Percentiles rank a stretch among this genome's conserved stretches.
Conservation (phyloP, 2,888 invertebrate species). For the Cyclophora punctaria region DNA sequence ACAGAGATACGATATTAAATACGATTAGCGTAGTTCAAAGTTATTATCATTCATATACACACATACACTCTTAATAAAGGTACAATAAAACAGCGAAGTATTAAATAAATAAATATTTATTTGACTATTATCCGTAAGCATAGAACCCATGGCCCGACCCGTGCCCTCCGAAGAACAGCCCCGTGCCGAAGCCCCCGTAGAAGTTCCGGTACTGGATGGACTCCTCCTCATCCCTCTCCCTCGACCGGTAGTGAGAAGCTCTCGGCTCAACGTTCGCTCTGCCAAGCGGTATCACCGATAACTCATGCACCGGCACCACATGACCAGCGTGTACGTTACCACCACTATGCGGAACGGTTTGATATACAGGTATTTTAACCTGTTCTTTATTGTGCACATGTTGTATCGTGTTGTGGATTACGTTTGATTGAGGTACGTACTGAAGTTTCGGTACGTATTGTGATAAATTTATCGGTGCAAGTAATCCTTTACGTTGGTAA, state of each 20-base stretch:
- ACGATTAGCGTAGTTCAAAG: no score
- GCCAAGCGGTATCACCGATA: conserved; percentile 57
- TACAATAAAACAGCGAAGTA: conserved; percentile 14
- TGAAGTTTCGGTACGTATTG: conserved; percentile 41
- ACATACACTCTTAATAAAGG: no score
- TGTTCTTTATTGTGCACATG: conserved; percentile 29
- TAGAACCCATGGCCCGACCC: conserved; percentile 64
- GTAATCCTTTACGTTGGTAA: conserved; percentile 7
- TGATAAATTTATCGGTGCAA: conserved; percentile 36
- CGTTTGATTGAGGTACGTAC: conserved; percentile 45
- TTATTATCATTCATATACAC: no score
- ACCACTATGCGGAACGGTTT: conserved; percentile 32
- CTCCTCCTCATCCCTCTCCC: conserved; percentile 35
- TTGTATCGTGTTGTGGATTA: conserved; percentile 35
- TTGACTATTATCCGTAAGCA: conserved; percentile 38
- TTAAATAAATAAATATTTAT: conserved; percentile 6
- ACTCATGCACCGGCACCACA: conserved; percentile 46
- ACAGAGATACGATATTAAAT: no score
- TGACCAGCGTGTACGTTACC: conserved; percentile 19
- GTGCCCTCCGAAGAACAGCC: conserved; percentile 55
- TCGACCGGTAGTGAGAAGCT: conserved; percentile 28
- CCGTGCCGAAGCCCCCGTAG: conserved; percentile 57
- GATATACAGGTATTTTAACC: conserved; percentile 33
- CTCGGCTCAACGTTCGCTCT: conserved; percentile 30
- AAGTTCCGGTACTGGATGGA: conserved; percentile 44